Conservation (phyloP, 2,797 vertebrate genomes). For the Trachops cirrhosus region DNA sequence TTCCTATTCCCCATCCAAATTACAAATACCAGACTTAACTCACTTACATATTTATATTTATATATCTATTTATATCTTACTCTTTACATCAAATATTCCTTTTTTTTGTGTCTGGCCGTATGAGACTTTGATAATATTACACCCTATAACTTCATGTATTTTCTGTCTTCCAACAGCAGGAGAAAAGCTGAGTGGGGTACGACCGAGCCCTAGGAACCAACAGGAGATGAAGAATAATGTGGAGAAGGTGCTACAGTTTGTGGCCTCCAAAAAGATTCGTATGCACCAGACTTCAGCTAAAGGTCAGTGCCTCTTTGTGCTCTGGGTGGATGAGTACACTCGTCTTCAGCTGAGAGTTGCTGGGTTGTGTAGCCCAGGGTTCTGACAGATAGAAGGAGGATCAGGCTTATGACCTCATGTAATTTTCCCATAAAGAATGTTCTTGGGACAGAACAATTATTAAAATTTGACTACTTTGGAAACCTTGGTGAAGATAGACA, state of each 20-base stretch:
- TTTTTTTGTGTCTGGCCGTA: neutral
- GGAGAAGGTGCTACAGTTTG: conserved; percentile 94
- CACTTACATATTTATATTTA: neutral
- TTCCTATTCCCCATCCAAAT: neutral
- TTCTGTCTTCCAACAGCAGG: conserved; percentile 85
- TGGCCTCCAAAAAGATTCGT: conserved; percentile 94
- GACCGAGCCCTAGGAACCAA: conserved; percentile 86
- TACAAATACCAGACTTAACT: neutral
- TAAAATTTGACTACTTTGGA: conserved; percentile 14
- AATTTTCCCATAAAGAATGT: neutral
- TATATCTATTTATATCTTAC: neutral
- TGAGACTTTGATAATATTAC: neutral
- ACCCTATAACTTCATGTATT: neutral
- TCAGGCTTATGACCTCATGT: neutral
- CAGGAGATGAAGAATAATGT: conserved; percentile 95
- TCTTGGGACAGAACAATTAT: neutral
- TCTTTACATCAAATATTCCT: neutral
- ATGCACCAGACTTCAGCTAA: conserved; percentile 96
- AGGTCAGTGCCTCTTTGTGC: conserved; percentile 80
- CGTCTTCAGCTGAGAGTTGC: neutral
- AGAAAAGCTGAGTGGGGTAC: conserved; percentile 90
- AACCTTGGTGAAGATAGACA: neutral
- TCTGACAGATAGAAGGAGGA: neutral
- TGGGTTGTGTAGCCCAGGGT: neutral
- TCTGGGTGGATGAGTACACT: neutral